Evolutionary conservation across 2,113 vertebrate species (phyloP).

Genomic region (Amphiprion ocellaris): DNA sequence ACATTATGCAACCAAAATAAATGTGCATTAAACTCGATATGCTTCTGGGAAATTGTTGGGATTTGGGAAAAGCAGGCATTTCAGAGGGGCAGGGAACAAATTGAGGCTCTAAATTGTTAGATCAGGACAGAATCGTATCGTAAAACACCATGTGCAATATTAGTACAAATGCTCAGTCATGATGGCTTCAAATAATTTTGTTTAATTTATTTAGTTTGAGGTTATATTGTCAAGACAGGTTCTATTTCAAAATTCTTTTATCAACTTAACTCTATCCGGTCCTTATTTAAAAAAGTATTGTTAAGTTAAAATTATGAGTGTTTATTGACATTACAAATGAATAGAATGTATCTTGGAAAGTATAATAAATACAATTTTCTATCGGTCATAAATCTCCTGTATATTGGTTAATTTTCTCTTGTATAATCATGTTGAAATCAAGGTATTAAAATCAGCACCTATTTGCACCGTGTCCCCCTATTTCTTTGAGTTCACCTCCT

Average conservation of each 20-base stretch:
- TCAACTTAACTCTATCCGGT: slow-evolving; percentile 80
- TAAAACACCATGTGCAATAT: slow-evolving; percentile 86
- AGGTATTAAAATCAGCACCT: slow-evolving; percentile 82
- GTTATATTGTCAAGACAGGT: slow-evolving; percentile 78
- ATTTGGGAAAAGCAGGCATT: slow-evolving; percentile 27
- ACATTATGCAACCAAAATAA: slow-evolving; percentile 90
- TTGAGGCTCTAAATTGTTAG: slow-evolving; percentile 65
- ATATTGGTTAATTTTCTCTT: slow-evolving; percentile 85
- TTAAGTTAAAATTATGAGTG: slow-evolving; percentile 86
- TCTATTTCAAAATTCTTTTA: slow-evolving; percentile 71
- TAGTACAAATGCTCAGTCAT: slow-evolving; percentile 79
- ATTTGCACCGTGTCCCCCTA: slow-evolving; percentile 75
- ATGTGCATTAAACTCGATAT: slow-evolving; percentile 86
- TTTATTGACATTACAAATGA: slow-evolving; percentile 84
- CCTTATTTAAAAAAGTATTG: slow-evolving; percentile 84
- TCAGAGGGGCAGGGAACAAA: not conserved
- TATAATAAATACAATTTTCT: slow-evolving; percentile 87
- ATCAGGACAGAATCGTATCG: slow-evolving; percentile 77
- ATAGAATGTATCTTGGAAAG: slow-evolving; percentile 88
- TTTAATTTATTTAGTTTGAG: slow-evolving; percentile 82
- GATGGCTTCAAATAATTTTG: slow-evolving; percentile 77
- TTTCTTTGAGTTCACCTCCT: slow-evolving; percentile 52
- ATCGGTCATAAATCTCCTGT: slow-evolving; percentile 84
- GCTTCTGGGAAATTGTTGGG: slow-evolving; percentile 67
- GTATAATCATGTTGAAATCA: slow-evolving; percentile 83